Percentiles rank a stretch among this genome's conserved stretches.
Conservation (phyloP, 2,113 vertebrate genomes). For the Thymallus thymallus region DNA sequence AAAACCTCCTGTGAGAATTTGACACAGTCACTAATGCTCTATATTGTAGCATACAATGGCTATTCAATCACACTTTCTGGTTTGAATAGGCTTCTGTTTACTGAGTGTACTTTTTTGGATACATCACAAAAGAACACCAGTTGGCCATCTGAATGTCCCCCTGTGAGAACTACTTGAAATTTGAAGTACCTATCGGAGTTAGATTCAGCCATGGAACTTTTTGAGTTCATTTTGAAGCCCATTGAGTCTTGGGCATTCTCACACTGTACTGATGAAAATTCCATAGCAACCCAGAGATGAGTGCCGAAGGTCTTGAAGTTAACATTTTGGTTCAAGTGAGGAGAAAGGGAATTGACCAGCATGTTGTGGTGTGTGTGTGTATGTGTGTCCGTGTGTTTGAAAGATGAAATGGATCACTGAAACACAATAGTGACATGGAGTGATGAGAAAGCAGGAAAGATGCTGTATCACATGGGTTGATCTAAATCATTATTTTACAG, state of each 20-base stretch:
- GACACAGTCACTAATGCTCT: not conserved
- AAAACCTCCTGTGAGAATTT: not conserved
- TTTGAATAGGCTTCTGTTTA: not conserved
- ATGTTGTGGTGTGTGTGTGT: not conserved
- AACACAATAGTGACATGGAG: not conserved
- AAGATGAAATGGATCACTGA: not conserved
- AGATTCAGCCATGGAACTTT: not conserved
- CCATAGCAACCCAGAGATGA: not conserved
- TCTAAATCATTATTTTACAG: not conserved
- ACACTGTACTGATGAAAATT: not conserved
- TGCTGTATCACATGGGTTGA: not conserved
- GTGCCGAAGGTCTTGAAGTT: no score
- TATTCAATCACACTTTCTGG: not conserved
- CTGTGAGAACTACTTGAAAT: no score
- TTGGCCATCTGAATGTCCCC: not conserved
- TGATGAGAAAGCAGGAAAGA: not conserved
- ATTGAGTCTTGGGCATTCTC: not conserved
- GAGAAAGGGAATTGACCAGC: not conserved
- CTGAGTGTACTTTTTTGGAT: not conserved
- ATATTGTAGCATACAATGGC: not conserved
- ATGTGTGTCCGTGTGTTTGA: not conserved
- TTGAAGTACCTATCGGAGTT: not conserved
- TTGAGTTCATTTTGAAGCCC: not conserved
- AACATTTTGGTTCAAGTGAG: not conserved
- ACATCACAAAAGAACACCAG: not conserved